Base-by-base conservation (phyloP, 2,888 invertebrate genomes). In the Ennomos quercinarius region DNA sequence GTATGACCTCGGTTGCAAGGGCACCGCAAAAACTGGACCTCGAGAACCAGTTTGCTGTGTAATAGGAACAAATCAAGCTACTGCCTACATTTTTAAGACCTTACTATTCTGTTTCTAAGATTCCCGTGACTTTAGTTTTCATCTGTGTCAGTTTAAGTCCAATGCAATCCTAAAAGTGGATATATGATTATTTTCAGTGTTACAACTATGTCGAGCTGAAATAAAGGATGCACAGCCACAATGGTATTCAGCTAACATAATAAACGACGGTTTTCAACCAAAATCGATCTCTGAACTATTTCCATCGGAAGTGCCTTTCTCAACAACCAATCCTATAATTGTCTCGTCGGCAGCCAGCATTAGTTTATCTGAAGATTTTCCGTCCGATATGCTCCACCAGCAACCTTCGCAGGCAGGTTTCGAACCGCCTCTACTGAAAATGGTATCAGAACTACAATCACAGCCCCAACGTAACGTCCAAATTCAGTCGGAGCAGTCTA, bases 231-330 rank as follows among this genome's bases (percentile, higher is more conserved):
- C n/a, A 17, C 55, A 47, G 63, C 78, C 83, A 64, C 85, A 84
- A 71, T 92, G 91, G 91, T 90, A 85, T 74, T 83, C 89, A 42
- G 90, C 90, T 42, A 91, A 91, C 71, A 84, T 91, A 36, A 61
- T 61, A 70, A 89, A 80, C 67, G 87, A 91, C 59, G 83, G 79
- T 56, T 89, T 80, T 63, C 84, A 89, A 51, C 91, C 89, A 37
- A 88, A 86, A 70, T 80, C 91, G 10, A 77, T 91, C 45, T 80
- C 88, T 12, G 90, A 91, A 65, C 73, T 91, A 67, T 91, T 92
- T 71, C 76, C 90, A 10, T 86, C 86, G 9, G 83, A 81, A 54
- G 52, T 78, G 9, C 66, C 81, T 2, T 86, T 86, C 62, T 81
- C 87, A 36, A 66, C 84, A 49, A 73, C 76, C 38, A 83, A 83